phyloP scores from a whole-genome alignment of 1,140 invertebrate genomes.

The Bombus waltoni region DNA sequence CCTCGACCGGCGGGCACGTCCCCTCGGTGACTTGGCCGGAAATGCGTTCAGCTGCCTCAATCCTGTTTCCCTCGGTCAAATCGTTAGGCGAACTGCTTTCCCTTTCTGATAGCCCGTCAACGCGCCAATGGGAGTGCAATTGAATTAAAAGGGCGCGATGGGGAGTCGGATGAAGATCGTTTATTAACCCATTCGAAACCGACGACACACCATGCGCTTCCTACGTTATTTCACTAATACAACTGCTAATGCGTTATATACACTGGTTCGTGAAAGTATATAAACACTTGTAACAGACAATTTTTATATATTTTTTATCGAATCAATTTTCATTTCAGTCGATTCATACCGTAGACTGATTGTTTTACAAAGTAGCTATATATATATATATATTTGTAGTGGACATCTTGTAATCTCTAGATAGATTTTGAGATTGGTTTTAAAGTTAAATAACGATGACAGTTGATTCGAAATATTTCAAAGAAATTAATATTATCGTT shows the following conservation, averaged over 20 bases:
- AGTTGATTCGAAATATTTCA: too few relatives aligned
- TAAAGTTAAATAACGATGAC: too few relatives aligned
- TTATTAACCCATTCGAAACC: not conserved
- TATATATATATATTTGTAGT: too few relatives aligned
- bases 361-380: too few relatives aligned
- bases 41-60: constrained; percentile 41
- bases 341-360: too few relatives aligned
- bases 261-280: not conserved
- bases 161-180: not conserved
- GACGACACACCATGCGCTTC: not conserved
- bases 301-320: not conserved
- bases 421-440: too few relatives aligned
- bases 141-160: not conserved
- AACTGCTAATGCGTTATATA: not conserved
- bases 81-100: constrained; percentile 1
- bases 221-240: not conserved
- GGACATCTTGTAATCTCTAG: too few relatives aligned
- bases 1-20: constrained; percentile 24
- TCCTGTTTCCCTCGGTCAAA: not conserved
- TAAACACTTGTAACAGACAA: not conserved
- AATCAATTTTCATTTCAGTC: too few relatives aligned
- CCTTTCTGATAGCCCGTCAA: not conserved
- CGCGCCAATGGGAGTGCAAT: not conserved
- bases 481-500: too few relatives aligned
- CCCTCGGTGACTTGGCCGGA: constrained; percentile 42